Conservation (phyloP, 2,113 vertebrate species). For the Mesoclemmys tuberculata region DNA sequence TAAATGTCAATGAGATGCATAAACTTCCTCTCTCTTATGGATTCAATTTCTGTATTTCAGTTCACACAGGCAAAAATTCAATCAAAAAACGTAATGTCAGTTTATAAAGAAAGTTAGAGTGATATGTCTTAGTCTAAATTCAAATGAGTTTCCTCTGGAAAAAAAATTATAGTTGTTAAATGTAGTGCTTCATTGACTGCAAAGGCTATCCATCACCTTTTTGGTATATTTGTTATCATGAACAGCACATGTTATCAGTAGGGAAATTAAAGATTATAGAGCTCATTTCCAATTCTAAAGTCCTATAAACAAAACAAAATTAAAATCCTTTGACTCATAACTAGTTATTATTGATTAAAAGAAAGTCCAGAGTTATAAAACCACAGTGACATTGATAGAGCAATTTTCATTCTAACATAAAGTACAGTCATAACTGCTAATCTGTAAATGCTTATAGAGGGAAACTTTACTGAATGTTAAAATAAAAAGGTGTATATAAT, state of each 20-base stretch:
- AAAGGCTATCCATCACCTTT: slow-evolving; percentile 35
- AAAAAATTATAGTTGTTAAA: slow-evolving; percentile 36
- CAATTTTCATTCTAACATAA: slow-evolving; percentile 47
- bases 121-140: slow-evolving; percentile 59
- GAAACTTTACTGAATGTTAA: slow-evolving; percentile 37
- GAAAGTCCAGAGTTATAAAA: slow-evolving; percentile 22
- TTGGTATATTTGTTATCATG: background rate
- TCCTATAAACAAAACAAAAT: background rate
- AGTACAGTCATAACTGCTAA: slow-evolving; percentile 22
- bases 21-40: background rate
- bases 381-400: background rate
- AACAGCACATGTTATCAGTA: background rate
- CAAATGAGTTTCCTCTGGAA: slow-evolving; percentile 38
- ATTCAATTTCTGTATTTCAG: slow-evolving; percentile 43
- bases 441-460: slow-evolving; percentile 35
- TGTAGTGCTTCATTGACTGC: background rate
- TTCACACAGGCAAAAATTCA: background rate
- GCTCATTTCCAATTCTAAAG: background rate
- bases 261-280: slow-evolving; percentile 31
- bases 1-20: slow-evolving; percentile 54
- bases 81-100: slow-evolving; percentile 6
- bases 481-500: slow-evolving; percentile 27
- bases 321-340: slow-evolving; percentile 21
- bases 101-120: slow-evolving; percentile 17
- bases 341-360: slow-evolving; percentile 34